phyloP scores from a whole-genome alignment of 2,888 invertebrate species.

The Drepana falcataria region DNA sequence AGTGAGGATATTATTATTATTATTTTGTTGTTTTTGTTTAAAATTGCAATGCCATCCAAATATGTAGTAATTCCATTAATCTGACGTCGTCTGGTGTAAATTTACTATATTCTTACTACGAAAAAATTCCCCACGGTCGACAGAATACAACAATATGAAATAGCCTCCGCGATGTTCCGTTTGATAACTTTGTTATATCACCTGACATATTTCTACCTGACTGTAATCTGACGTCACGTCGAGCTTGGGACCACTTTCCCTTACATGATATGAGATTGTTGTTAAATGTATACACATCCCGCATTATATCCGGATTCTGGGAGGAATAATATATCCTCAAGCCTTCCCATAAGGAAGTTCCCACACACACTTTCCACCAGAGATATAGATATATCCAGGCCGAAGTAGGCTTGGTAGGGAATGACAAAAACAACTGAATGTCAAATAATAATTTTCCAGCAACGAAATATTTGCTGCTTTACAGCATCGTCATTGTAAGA shows the following conservation, averaged over 20 bases:
- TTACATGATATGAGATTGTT: slow-evolving; percentile 1
- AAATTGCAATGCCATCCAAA: neutral
- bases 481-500: too few relatives aligned
- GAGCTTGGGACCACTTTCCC: slow-evolving; percentile 2
- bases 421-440: too few relatives aligned
- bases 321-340: too few relatives aligned
- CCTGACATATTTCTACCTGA: neutral
- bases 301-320: too few relatives aligned
- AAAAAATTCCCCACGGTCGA: neutral
- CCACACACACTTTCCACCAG: too few relatives aligned
- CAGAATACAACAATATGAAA: neutral
- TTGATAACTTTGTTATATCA: neutral
- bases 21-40: neutral
- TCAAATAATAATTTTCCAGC: too few relatives aligned
- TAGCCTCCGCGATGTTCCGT: neutral
- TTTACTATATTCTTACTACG: neutral
- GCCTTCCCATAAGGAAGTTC: too few relatives aligned
- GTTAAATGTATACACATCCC: neutral
- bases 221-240: neutral
- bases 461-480: too few relatives aligned
- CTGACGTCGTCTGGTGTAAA: neutral
- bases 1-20: too few relatives aligned
- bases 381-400: too few relatives aligned
- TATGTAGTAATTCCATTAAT: neutral
- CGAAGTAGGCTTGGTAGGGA: too few relatives aligned